Conservation (phyloP, 2,888 invertebrate genomes). For the Horisme vitalbata region DNA sequence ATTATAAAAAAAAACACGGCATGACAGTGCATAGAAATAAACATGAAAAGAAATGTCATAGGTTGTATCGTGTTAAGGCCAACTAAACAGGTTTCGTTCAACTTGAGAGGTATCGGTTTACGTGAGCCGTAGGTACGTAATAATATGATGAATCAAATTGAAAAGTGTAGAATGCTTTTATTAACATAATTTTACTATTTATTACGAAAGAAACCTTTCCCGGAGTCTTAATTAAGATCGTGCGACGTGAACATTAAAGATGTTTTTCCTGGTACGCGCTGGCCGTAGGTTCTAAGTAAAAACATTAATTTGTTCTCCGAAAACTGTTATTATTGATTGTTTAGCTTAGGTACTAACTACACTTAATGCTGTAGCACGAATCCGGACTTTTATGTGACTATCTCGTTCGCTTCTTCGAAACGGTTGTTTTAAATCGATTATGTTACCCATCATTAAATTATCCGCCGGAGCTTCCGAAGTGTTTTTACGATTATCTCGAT, state of each 20-base stretch:
- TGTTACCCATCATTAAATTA: conserved; percentile 41
- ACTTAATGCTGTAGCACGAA: conserved; percentile 35
- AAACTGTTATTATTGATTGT: conserved; percentile 52
- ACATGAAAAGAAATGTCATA: too few relatives aligned
- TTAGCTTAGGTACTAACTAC: conserved; percentile 38
- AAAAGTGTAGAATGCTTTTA: background rate
- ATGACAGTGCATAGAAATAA: too few relatives aligned
- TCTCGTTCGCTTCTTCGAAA: conserved; percentile 54
- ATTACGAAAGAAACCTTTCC: conserved; percentile 29
- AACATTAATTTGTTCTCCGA: conserved; percentile 55
- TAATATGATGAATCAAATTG: too few relatives aligned
- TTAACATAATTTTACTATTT: conserved; percentile 14
- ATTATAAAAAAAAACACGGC: too few relatives aligned
- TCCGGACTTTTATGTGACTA: conserved; percentile 48
- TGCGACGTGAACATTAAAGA: conserved; percentile 38
- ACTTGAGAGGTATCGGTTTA: too few relatives aligned
- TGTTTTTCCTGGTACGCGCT: conserved; percentile 48
- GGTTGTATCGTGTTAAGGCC: too few relatives aligned
- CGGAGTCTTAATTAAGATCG: conserved; percentile 41
- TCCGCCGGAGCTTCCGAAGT: conserved; percentile 39
- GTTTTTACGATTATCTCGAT: conserved; percentile 22
- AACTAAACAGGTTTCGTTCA: too few relatives aligned
- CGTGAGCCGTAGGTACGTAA: too few relatives aligned
- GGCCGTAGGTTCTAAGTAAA: conserved; percentile 49
- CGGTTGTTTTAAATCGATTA: conserved; percentile 51